Base-by-base conservation (phyloP, 2,797 vertebrate species). In the Siniperca undulata region DNA sequence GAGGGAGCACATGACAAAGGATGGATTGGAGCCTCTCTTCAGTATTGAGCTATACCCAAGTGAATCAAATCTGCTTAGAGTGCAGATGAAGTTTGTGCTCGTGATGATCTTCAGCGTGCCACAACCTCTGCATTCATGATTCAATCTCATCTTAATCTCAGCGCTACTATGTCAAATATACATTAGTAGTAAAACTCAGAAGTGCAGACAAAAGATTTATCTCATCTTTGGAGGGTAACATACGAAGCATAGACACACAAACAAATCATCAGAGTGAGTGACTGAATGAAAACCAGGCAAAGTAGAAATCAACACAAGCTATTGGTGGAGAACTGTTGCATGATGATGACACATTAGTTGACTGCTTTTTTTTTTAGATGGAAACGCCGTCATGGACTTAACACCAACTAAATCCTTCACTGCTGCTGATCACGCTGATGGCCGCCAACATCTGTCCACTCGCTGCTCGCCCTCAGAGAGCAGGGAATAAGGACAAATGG, bases 391-490 rank as follows among this genome's bases (percentile, higher is more conserved):
- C 80, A 64, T 5, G 69, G 86, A 89, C 34, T 92, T 93, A 91
- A 84, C 88, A 82, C 80, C 80, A 66, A 19, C 53, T 85, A 91
- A 92, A 93, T 89, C 91, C 92, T 61, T 10, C 30, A 7, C 81
- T 38, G 12, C 73, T 65, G 88, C 74, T 88, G 86, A 90, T 93
- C 88, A 88, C 87, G 68, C 80, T 78, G 88, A 89, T 70, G 83
- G 82, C 48, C 4, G 22, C 66, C 86, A 64, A 90, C 91, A 93
- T 93, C 93, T 93, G 93, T 90, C 80, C 82, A 13, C 70, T 48
- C 4, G 20, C 80, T 42, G 80, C 75, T 80, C 34, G 20, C 40
- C 53, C 59, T 80, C 74, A 46, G 70, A 86, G 65, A 13, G 56
- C 74, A 22, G 68, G 46, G 46, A 69, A 78, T 2, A 9, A 60